phyloP scores from a whole-genome alignment of 1,140 invertebrate species.

The Planococcus citri region DNA sequence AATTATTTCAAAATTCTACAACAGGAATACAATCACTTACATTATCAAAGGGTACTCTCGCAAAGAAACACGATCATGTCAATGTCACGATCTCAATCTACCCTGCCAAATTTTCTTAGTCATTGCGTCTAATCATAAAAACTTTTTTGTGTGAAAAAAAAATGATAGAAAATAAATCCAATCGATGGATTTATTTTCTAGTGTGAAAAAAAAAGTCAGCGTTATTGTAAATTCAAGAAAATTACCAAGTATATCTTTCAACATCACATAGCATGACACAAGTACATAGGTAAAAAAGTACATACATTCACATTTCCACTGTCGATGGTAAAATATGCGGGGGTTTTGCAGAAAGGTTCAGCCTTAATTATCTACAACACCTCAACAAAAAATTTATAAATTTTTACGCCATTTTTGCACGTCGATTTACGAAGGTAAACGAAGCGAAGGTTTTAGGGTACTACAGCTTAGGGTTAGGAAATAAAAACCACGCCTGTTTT shows the following conservation, averaged over 20 bases:
- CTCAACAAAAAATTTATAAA: not conserved
- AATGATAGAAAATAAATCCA: too few species aligned
- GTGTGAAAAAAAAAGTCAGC: not conserved
- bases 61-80: too few species aligned
- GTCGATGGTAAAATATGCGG: not conserved
- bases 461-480: not conserved
- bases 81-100: too few species aligned
- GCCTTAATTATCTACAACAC: not conserved
- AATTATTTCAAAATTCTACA: too few species aligned
- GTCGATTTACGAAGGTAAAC: not conserved
- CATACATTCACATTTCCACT: too few species aligned
- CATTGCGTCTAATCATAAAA: too few species aligned
- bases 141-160: too few species aligned
- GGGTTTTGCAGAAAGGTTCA: not conserved
- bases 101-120: too few species aligned
- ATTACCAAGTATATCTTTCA: not conserved
- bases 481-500: not conserved
- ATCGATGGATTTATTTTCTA: too few species aligned
- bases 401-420: not conserved
- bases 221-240: constrained; percentile 20
- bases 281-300: too few species aligned
- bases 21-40: too few species aligned
- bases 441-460: not conserved
- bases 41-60: too few species aligned
- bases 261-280: not conserved